These are phyloP conservation scores for Pedionomus torquatus DNA, from an alignment of 2,113 vertebrate species.

Conservation along the genomic window DNA sequence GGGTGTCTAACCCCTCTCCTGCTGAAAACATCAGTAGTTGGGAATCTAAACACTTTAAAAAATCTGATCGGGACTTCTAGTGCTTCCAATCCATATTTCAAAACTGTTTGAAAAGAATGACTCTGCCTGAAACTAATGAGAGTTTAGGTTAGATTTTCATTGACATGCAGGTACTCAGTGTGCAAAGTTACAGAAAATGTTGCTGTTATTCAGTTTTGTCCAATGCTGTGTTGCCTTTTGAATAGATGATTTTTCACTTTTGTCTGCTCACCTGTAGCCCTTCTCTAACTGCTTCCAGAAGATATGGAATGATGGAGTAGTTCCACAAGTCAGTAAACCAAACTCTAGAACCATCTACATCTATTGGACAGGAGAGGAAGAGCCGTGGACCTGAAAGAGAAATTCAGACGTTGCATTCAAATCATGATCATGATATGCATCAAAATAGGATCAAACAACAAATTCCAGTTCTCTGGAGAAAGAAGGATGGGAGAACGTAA, in stretches of 20 bases:
- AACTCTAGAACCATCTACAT: conserved; percentile 94
- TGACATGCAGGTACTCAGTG: neutral
- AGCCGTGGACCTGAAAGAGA: conserved; percentile 89
- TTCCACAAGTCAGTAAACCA: conserved; percentile 99
- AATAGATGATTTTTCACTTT: neutral
- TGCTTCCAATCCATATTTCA: neutral
- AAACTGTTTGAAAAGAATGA: neutral
- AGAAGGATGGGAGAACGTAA: neutral
- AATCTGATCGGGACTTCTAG: neutral
- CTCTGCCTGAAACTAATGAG: neutral
- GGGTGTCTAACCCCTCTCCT: neutral
- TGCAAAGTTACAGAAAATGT: neutral
- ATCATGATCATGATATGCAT: neutral
- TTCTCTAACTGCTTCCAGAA: conserved; percentile 95
- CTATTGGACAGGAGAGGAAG: conserved; percentile 96
- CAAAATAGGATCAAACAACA: neutral
- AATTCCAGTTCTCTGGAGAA: neutral
- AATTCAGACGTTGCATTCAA: neutral
- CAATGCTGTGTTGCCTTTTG: neutral
- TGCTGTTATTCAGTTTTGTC: neutral
- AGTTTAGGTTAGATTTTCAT: neutral
- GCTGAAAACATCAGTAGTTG: neutral
- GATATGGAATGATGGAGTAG: conserved; percentile 97
- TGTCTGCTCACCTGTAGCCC: conserved; percentile 90
- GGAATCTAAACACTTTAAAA: neutral